A percentile compares a stretch with the other conserved stretches of the same genome.
Evolutionary conservation across 2,113 vertebrate species (phyloP).

Genomic region (Pachypanchax playfairii): DNA sequence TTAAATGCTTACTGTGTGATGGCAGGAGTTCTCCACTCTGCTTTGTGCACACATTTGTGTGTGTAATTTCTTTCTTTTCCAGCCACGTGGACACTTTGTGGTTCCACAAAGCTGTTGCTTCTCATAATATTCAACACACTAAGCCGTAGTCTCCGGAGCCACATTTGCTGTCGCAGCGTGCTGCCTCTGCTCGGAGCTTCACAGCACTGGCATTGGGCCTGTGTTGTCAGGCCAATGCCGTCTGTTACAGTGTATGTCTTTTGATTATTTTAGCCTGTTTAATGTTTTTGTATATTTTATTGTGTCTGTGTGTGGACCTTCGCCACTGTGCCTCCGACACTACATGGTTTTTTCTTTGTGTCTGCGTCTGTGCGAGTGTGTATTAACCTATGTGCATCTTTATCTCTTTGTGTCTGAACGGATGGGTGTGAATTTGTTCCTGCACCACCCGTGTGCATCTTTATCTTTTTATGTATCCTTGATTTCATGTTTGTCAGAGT

Average conservation of each 20-base stretch:
- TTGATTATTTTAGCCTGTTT: background rate
- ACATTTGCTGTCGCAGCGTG: slow-evolving; percentile 9
- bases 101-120: slow-evolving; percentile 31
- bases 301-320: slow-evolving; percentile 34
- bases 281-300: slow-evolving; percentile 27
- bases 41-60: background rate
- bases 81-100: slow-evolving; percentile 28
- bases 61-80: slow-evolving; percentile 15
- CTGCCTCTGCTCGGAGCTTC: slow-evolving; percentile 33
- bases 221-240: slow-evolving; percentile 41
- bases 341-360: slow-evolving; percentile 45
- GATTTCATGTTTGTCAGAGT: background rate
- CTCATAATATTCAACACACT: slow-evolving; percentile 18
- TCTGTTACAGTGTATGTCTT: slow-evolving; percentile 39
- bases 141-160: slow-evolving; percentile 32
- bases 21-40: background rate
- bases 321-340: slow-evolving; percentile 34
- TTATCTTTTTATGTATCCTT: background rate
- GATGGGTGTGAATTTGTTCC: background rate
- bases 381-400: slow-evolving; percentile 28
- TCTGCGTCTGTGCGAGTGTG: slow-evolving; percentile 37
- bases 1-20: slow-evolving; percentile 1
- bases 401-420: slow-evolving; percentile 42
- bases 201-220: slow-evolving; percentile 12
- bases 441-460: background rate